Base-by-base conservation (phyloP, 1,140 invertebrate species). In the Hestina assimilis region DNA sequence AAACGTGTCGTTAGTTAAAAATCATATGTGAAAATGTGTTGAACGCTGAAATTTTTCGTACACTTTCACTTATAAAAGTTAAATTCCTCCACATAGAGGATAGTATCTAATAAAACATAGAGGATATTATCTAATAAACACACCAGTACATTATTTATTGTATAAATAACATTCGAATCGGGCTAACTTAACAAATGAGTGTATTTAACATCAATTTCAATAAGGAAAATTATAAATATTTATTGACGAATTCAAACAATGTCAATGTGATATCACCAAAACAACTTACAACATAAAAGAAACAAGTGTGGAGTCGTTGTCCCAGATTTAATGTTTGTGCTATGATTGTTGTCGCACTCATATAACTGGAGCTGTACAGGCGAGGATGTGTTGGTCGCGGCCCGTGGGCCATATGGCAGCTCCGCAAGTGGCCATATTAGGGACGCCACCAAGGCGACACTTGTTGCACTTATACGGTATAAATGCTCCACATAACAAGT, bases 381-480 rank as follows among this genome's bases (percentile, higher is more conserved):
- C 70, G 72, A 81, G 79, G 83, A 83, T 86, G 79, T 81, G 59
- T 83, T 73, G 69, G 57, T 50, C 62, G 78, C 67, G 60, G 69
- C 71, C 84, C 62, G 78, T 66, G 60, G 69, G 72, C 84, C 84
- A 87, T 87, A 87, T 87, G 82, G 84, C 78, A 79, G 75, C 69
- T 62, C 60, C 69, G 68, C 69, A 55, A 68, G 59, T 71, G 57
- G 20, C 84, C 84, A 77, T 87, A 87, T 87, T 83, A 75, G 84
- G 84, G 80, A 76, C 66, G 71, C 65, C 58, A 75, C 57, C 84
- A 84, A 86, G 83, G 83, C 82, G 71, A 84, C 75, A 85, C 79
- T 86, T 79, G 83, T 82, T 87, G 84, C 84, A 87, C 84, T 79
- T 87, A 87, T 87, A 87, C 78, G 84, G 84, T 70, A 63, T 74